Evolutionary conservation across 2,797 vertebrate genomes (phyloP), one percentile per base, ranked within the genome.

Genomic region (Denticeps clupeoides): DNA sequence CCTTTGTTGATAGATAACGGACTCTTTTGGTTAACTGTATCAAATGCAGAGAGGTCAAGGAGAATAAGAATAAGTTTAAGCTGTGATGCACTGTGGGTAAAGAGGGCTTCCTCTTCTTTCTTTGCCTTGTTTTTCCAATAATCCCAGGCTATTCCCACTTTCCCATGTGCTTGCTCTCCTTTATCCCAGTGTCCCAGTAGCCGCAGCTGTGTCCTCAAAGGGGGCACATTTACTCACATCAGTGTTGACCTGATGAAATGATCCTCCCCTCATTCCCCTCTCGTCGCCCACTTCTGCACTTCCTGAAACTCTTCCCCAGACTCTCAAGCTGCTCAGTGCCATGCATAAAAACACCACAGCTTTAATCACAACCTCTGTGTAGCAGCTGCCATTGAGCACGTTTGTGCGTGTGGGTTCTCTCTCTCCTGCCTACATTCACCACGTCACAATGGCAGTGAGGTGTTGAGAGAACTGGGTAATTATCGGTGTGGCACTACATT

Each of bases 401-500:
- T 7, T 41, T 18, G 8, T 7, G 7, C 31, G 48, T 51, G 25
- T 33, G 23, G 32, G 33, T 47, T 44, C 45, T 51, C 27, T 29
- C 42, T 43, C 42, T 55, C n/a, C 32, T 37, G 50, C 56, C 58
- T 56, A 45, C 23, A 22, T 50, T 55, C 33, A 4, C 3, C 28
- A 58, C n/a, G 18, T 21, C 23, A 55, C 56, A 51, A 51, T 60
- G 73, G 71, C 76, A 61, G 64, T 55, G 42, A 45, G 2, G 43
- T 38, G 61, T 51, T 51, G 46, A 71, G 35, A 32, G 32, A 32
- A 35, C 64, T 62, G 62, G 58, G 62, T 82, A 78, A 80, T 82
- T 78, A 76, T 76, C 38, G 72, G 74, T 77, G 74, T 47, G 58
- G 72, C 53, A 58, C 67, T 62, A 60, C 64, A 71, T 80, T 77